Evolutionary conservation across 2,113 vertebrate species (phyloP).

Genomic region (Chinchilla lanigera): DNA sequence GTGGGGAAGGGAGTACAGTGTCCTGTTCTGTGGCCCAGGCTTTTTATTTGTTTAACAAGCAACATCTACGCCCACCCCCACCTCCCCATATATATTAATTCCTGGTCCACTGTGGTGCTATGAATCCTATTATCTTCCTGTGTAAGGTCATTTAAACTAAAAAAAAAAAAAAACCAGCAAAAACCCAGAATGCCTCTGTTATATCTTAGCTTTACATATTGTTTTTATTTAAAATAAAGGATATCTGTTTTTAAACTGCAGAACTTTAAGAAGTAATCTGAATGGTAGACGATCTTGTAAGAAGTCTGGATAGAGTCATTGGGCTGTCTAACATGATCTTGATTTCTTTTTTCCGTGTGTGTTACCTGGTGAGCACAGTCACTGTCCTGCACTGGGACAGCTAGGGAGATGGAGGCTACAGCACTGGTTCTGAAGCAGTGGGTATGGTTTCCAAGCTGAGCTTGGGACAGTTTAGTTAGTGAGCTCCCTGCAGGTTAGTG

Average conservation of each 20-base stretch:
- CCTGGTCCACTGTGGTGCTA: background rate
- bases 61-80: too few relatives aligned
- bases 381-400: background rate
- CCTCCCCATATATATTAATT: background rate
- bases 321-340: background rate
- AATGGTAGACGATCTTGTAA: background rate
- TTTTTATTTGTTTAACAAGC: background rate
- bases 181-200: background rate
- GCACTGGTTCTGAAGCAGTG: background rate
- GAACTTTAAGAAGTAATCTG: background rate
- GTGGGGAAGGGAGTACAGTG: background rate
- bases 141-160: conserved; percentile 4
- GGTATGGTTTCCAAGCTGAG: background rate
- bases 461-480: background rate
- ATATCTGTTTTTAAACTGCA: background rate
- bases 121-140: background rate
- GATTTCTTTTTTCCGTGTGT: background rate
- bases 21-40: background rate
- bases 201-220: background rate
- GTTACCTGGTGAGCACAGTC: background rate
- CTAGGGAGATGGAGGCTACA: background rate
- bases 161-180: background rate
- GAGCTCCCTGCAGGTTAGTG: background rate
- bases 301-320: background rate
- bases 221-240: background rate